Conservation (phyloP, 64 coral and sea anemone genomes). For the Montipora cactus region DNA sequence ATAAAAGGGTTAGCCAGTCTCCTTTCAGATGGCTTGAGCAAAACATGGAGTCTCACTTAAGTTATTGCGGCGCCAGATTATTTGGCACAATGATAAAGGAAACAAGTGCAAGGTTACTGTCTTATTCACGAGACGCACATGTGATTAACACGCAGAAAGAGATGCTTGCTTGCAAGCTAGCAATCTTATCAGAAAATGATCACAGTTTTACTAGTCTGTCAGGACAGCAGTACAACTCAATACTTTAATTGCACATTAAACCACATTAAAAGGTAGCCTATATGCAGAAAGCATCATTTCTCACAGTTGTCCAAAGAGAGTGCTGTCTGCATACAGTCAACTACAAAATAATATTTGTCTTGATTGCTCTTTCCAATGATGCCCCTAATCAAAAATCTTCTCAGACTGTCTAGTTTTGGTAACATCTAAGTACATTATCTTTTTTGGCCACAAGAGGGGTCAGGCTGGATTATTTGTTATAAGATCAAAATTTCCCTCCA, state of each 20-base stretch:
- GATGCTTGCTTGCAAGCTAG: background rate
- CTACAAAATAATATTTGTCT: background rate
- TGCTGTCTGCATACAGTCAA: background rate
- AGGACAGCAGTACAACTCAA: background rate
- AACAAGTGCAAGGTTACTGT: no score
- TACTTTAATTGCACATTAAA: background rate
- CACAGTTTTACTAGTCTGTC: background rate
- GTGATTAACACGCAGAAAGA: background rate
- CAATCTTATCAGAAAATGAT: background rate
- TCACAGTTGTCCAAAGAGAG: background rate
- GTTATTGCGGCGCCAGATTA: background rate
- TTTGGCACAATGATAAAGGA: no score
- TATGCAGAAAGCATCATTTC: no score
- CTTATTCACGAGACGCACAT: no score
- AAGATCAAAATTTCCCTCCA: no score
- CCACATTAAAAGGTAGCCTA: background rate
- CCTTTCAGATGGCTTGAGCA: background rate
- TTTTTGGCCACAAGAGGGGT: no score
- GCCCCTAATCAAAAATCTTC: background rate
- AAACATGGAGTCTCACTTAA: background rate
- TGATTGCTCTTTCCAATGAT: background rate
- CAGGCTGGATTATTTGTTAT: no score
- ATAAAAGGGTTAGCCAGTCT: background rate
- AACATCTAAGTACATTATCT: no score
- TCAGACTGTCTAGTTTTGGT: no score